A percentile compares a stretch with the other conserved stretches of the same genome.
These are phyloP conservation scores for Leptinotarsa tumamoca DNA, from an alignment of 2,888 invertebrate species.

Conservation along the genomic window DNA sequence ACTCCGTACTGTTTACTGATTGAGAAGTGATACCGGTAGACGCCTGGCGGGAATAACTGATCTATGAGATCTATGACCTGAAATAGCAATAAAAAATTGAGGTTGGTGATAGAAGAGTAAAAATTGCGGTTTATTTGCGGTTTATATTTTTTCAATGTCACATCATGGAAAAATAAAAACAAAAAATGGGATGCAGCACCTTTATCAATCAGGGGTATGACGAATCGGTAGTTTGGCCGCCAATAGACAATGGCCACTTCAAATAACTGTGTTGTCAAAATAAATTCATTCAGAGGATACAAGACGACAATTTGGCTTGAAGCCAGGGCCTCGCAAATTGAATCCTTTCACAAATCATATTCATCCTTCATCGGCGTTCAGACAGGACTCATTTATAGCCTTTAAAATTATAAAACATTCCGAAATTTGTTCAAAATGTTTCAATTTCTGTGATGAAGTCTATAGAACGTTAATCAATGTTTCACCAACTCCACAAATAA, in stretches of 20 bases:
- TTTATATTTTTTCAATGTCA: too few species aligned
- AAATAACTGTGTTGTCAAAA: background rate
- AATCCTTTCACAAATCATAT: background rate
- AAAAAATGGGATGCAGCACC: too few species aligned
- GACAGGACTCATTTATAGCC: background rate
- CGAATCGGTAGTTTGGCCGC: too few species aligned
- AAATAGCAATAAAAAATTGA: too few species aligned
- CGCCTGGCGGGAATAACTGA: too few species aligned
- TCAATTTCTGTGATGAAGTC: background rate
- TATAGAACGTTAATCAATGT: background rate
- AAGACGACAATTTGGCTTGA: background rate
- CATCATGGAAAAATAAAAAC: too few species aligned
- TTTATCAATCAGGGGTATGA: too few species aligned
- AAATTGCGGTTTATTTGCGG: too few species aligned
- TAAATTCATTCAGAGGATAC: background rate
- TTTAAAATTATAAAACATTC: background rate
- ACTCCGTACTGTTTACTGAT: too few species aligned
- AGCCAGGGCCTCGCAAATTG: background rate
- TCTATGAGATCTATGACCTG: too few species aligned
- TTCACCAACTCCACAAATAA: constrained; percentile 13
- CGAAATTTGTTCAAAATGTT: constrained; percentile 1
- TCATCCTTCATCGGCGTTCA: constrained; percentile 3
- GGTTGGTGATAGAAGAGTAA: too few species aligned
- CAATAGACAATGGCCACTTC: background rate
- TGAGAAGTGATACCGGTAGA: too few species aligned